phyloP scores from a whole-genome alignment of 2,113 vertebrate genomes.

The Lichenostomus cassidix region DNA sequence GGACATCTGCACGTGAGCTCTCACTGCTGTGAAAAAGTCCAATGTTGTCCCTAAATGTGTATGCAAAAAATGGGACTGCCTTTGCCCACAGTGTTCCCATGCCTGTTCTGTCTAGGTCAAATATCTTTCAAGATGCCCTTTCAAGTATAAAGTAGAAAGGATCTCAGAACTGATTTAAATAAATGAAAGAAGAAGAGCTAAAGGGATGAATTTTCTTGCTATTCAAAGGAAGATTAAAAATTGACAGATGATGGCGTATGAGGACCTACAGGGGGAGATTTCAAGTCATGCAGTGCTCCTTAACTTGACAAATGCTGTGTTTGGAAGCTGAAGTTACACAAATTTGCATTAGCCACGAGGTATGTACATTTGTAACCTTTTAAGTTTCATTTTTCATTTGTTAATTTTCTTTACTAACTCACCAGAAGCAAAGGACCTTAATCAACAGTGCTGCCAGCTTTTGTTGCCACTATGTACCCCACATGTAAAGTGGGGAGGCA shows the following conservation, averaged over 20 bases:
- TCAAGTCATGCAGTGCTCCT: neutral
- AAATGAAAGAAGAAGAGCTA: conserved; percentile 16
- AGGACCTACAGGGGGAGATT: neutral
- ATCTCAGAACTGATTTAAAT: conserved; percentile 3
- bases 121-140: neutral
- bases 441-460: neutral
- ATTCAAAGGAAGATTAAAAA: conserved; percentile 53
- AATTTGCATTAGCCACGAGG: neutral
- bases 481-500: neutral
- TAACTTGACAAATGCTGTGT: conserved; percentile 1
- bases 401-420: conserved; percentile 5
- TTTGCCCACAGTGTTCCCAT: neutral
- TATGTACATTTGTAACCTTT: neutral
- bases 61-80: neutral
- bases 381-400: neutral
- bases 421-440: neutral
- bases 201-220: conserved; percentile 33
- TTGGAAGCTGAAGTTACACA: conserved; percentile 10
- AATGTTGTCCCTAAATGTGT: neutral
- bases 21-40: neutral
- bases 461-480: neutral
- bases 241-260: neutral
- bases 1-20: neutral
- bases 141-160: conserved; percentile 3
- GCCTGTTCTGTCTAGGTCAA: neutral